phyloP scores from a whole-genome alignment of 2,113 vertebrate species.

The Colinus virginianus region DNA sequence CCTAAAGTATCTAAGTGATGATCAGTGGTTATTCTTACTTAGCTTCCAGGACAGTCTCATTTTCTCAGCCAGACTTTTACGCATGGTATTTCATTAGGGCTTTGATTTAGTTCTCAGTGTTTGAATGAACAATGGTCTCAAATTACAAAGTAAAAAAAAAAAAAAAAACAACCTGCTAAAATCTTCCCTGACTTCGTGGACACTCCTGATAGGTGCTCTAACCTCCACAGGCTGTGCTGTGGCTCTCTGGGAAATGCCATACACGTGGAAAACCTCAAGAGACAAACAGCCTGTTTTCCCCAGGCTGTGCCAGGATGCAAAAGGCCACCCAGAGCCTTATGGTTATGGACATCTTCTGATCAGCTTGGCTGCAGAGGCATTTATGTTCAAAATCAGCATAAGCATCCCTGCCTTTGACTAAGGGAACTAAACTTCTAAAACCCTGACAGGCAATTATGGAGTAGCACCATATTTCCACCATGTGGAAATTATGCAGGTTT shows the following conservation, averaged over 20 bases:
- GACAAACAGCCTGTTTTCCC: not conserved
- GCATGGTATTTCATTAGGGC: not conserved
- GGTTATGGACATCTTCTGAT: not conserved
- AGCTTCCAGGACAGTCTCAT: not conserved
- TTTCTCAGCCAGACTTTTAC: not conserved
- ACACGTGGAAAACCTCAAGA: not conserved
- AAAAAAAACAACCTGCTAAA: not conserved
- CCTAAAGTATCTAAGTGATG: not conserved
- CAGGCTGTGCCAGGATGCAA: not conserved
- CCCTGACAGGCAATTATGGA: not conserved
- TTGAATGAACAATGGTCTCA: not conserved
- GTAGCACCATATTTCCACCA: not conserved
- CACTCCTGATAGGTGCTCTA: rapidly evolving
- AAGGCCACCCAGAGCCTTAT: not conserved
- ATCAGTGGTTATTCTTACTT: not conserved
- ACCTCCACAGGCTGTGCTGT: rapidly evolving
- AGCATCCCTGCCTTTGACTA: not conserved
- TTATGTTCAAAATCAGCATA: not conserved
- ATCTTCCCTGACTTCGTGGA: not conserved
- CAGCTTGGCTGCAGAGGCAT: not conserved
- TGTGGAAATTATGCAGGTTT: not conserved
- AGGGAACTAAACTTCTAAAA: not conserved
- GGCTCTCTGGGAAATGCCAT: rapidly evolving
- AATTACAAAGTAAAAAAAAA: not conserved
- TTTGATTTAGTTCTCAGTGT: not conserved